phyloP scores from a whole-genome alignment of 2,888 invertebrate genomes.

The Eurytoma californica region DNA sequence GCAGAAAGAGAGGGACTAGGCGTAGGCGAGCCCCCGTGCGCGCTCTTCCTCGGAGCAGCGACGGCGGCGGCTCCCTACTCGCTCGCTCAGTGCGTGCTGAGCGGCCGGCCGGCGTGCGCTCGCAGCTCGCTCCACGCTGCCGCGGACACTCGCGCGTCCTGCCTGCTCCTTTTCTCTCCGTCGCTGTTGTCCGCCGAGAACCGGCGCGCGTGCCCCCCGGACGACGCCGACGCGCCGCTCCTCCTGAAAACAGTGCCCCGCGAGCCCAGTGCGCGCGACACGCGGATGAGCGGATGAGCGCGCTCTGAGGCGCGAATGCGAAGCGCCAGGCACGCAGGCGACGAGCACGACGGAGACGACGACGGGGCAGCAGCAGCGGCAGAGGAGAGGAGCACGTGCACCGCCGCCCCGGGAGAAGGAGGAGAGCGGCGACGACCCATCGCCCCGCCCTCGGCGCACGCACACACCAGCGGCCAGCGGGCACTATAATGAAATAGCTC shows the following conservation, averaged over 20 bases:
- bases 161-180: conserved; percentile 28
- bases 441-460: conserved; percentile 29
- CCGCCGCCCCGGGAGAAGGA: neutral
- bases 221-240: neutral
- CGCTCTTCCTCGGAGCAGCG: neutral
- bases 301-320: too few species aligned
- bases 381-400: neutral
- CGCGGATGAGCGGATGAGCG: neutral
- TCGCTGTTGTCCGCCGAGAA: neutral
- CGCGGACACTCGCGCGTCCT: conserved; percentile 33
- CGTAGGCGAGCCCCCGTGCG: conserved; percentile 29
- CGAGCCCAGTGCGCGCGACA: neutral
- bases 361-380: neutral
- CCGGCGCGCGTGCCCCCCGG: neutral
- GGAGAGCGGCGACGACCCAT: conserved; percentile 6
- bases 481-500: neutral
- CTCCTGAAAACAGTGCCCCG: neutral
- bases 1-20: conserved; percentile 11
- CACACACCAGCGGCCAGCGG: neutral
- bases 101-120: conserved; percentile 72
- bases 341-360: conserved; percentile 1
- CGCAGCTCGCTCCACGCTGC: conserved; percentile 56
- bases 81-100: conserved; percentile 69
- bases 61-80: neutral
- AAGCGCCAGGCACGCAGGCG: neutral